Percentiles rank a stretch among this genome's conserved stretches.
phyloP scores from a whole-genome alignment of 2,888 invertebrate species.

The Nephrotoma guestfalica region DNA sequence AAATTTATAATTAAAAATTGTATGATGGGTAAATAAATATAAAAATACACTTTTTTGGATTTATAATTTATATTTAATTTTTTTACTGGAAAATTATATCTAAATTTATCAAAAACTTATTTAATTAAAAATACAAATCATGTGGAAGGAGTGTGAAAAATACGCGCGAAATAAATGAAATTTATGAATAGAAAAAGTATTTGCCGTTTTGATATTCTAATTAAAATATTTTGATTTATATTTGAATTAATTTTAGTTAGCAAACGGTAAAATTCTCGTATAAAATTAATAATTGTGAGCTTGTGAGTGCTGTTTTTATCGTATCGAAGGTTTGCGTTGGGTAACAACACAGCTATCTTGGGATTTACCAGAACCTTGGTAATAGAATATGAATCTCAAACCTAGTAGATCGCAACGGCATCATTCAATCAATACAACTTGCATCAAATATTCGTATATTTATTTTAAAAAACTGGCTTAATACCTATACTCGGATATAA shows the following conservation, averaged over 20 bases:
- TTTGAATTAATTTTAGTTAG: background rate
- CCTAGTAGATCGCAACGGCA: no score
- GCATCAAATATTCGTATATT: no score
- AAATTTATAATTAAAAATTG: background rate
- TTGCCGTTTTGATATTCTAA: background rate
- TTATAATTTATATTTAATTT: background rate
- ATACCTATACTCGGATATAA: no score
- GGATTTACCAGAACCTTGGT: no score
- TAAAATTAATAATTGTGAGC: no score
- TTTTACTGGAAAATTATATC: background rate
- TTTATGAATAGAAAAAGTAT: background rate
- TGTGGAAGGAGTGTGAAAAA: background rate
- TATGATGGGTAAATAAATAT: background rate
- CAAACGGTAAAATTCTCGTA: no score
- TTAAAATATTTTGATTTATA: background rate
- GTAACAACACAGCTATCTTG: no score
- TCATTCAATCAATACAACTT: no score
- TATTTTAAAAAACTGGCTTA: no score
- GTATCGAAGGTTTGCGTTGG: no score
- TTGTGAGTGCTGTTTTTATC: no score
- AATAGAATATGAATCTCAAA: no score
- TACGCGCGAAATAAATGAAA: background rate
- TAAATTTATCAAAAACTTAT: background rate
- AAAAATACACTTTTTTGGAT: background rate
- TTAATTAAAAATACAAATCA: background rate